Conservation (phyloP, 1,140 invertebrate genomes). For the Drosophila mauritiana region DNA sequence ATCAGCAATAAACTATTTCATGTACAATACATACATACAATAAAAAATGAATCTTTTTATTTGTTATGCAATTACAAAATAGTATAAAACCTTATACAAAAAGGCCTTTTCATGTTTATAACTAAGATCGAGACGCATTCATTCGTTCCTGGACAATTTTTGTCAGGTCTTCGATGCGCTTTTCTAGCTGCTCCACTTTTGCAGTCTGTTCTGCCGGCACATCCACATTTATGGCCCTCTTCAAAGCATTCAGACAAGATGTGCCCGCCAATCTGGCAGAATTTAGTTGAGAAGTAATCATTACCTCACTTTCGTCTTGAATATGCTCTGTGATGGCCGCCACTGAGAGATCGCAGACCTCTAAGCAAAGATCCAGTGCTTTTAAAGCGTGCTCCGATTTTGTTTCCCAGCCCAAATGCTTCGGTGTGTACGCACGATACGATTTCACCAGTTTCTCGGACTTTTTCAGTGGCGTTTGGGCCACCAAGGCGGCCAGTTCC, state of each 20-base stretch:
- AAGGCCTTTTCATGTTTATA: not conserved
- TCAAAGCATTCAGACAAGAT: constrained; percentile 73
- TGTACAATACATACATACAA: too few species aligned
- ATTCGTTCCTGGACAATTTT: constrained; percentile 61
- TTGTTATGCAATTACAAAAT: not conserved
- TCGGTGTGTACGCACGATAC: constrained; percentile 87
- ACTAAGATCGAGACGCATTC: constrained; percentile 24
- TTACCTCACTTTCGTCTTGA: constrained; percentile 52
- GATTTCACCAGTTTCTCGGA: constrained; percentile 88
- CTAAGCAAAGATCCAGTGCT: constrained; percentile 85
- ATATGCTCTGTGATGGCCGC: constrained; percentile 68
- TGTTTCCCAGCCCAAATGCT: constrained; percentile 86
- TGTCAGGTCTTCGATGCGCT: constrained; percentile 43
- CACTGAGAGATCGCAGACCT: constrained; percentile 84
- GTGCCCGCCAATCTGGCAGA: constrained; percentile 87
- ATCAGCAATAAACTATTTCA: not conserved
- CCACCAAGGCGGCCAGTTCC: constrained; percentile 91
- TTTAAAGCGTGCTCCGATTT: constrained; percentile 85
- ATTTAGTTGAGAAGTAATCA: constrained; percentile 86
- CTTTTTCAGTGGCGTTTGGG: constrained; percentile 87
- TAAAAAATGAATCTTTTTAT: not conserved
- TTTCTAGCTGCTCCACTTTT: constrained; percentile 47
- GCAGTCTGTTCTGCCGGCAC: constrained; percentile 48
- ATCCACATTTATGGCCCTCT: constrained; percentile 54
- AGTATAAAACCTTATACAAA: not conserved